A percentile compares a stretch with the other conserved stretches of the same genome.
Evolutionary conservation across 1,140 invertebrate species (phyloP).

Genomic region (Nomia melanderi): DNA sequence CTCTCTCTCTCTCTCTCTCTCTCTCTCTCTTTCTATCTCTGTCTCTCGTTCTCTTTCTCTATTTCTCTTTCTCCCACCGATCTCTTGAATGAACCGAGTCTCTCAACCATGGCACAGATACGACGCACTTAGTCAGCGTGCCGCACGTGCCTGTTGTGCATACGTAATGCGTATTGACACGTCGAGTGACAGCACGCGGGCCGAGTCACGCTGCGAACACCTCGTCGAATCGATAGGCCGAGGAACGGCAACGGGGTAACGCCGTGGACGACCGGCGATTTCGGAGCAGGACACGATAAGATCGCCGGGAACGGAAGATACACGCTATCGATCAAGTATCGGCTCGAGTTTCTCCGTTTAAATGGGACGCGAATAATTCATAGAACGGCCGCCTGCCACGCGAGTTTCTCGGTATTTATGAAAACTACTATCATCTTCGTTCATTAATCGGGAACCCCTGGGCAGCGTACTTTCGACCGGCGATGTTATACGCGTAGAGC

Average conservation of each 20-base stretch:
- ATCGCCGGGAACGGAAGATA: not conserved
- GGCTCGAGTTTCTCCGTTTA: no score
- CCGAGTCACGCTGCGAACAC: conserved; percentile 34
- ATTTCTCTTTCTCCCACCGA: conserved; percentile 19
- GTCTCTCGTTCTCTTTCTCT: conserved; percentile 19
- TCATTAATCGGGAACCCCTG: no score
- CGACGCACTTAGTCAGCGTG: conserved; percentile 48
- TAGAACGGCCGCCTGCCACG: no score
- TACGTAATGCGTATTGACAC: conserved; percentile 63
- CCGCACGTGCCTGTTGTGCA: conserved; percentile 62
- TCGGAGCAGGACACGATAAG: not conserved
- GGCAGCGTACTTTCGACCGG: no score
- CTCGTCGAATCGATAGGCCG: conserved; percentile 40
- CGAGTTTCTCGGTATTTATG: no score
- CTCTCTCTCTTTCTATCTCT: conserved; percentile 33
- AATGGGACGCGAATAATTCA: no score
- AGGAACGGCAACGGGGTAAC: not conserved
- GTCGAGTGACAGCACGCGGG: conserved; percentile 52
- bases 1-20: conserved; percentile 22
- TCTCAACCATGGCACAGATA: conserved; percentile 47
- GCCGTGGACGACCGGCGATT: conserved; percentile 9
- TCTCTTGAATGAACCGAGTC: conserved; percentile 57
- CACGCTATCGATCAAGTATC: no score
- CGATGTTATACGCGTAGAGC: no score
- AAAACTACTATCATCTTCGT: no score